Evolutionary conservation across 2,797 vertebrate genomes (phyloP).

Genomic region (Huso huso): DNA sequence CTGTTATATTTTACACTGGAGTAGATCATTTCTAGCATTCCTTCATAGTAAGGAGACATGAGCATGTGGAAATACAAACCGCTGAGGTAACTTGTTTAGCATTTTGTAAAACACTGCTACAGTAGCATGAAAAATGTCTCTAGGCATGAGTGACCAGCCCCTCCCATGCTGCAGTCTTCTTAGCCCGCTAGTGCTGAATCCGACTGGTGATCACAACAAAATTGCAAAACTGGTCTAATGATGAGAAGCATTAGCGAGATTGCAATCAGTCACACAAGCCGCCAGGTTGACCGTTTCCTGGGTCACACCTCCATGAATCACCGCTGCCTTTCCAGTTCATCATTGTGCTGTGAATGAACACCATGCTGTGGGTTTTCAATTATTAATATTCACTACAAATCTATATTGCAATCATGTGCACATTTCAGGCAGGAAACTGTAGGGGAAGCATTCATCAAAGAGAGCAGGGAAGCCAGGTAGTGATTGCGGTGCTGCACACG

Average conservation of each 20-base stretch:
- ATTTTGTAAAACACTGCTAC: too few species aligned
- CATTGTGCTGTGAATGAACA: constrained; percentile 1
- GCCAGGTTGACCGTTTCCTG: not conserved
- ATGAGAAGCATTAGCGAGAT: constrained; percentile 13
- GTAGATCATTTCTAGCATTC: too few species aligned
- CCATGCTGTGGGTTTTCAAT: constrained; percentile 6
- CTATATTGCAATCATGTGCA: constrained; percentile 11
- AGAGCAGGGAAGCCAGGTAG: not conserved
- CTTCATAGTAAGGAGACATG: too few species aligned
- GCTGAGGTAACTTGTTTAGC: too few species aligned
- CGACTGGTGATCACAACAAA: constrained; percentile 6
- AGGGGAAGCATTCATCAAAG: not conserved
- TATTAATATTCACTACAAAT: constrained; percentile 8
- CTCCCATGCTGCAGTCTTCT: constrained; percentile 2
- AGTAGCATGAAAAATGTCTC: not conserved
- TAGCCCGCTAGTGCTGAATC: not conserved
- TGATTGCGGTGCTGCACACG: constrained; percentile 1
- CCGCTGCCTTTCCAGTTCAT: constrained; percentile 4
- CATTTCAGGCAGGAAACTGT: constrained; percentile 1
- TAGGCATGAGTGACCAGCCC: not conserved
- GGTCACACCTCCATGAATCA: constrained; percentile 6
- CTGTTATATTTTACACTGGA: too few species aligned
- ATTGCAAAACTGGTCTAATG: constrained; percentile 4
- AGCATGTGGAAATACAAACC: too few species aligned
- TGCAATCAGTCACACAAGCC: constrained; percentile 11